Percentiles rank a stretch among this genome's conserved stretches.
Evolutionary conservation across 2,113 vertebrate species (phyloP).

Genomic region (Myodes glareolus): DNA sequence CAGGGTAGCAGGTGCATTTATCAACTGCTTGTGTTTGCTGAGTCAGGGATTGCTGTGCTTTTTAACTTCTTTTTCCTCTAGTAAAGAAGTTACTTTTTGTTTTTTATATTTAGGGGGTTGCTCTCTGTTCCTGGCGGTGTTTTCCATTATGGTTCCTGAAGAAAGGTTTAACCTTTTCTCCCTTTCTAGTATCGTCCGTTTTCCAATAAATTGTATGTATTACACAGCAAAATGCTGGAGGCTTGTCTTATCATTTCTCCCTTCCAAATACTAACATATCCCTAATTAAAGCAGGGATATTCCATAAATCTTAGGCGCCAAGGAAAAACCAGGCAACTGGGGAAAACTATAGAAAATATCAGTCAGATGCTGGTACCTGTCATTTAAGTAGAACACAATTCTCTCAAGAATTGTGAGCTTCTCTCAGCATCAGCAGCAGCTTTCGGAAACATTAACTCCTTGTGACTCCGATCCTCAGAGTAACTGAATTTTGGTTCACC

Average conservation of each 20-base stretch:
- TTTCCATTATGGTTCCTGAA: slow-evolving; percentile 60
- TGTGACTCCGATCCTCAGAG: not conserved
- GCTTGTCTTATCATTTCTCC: slow-evolving; percentile 39
- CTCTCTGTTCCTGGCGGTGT: slow-evolving; percentile 62
- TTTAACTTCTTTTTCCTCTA: slow-evolving; percentile 70
- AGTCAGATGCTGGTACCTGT: slow-evolving; percentile 76
- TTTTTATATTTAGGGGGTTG: slow-evolving; percentile 54
- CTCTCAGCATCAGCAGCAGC: not conserved
- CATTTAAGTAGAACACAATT: slow-evolving; percentile 77
- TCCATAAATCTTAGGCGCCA: slow-evolving; percentile 76
- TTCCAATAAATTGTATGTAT: slow-evolving; percentile 52
- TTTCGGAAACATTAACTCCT: slow-evolving; percentile 69
- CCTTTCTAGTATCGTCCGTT: slow-evolving; percentile 34
- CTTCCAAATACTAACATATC: slow-evolving; percentile 66
- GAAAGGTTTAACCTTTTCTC: slow-evolving; percentile 72
- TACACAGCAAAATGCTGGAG: slow-evolving; percentile 27
- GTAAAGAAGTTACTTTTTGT: slow-evolving; percentile 78
- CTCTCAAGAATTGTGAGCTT: slow-evolving; percentile 59
- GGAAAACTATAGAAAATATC: slow-evolving; percentile 72
- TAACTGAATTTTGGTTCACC: not conserved
- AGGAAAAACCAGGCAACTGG: slow-evolving; percentile 64
- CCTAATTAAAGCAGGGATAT: slow-evolving; percentile 76
- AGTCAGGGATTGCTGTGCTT: slow-evolving; percentile 75
- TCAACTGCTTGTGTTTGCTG: slow-evolving; percentile 82
- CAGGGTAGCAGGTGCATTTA: slow-evolving; percentile 82